Evolutionary conservation across 2,888 invertebrate genomes (phyloP).

Genomic region (Sarcophaga variegata): DNA sequence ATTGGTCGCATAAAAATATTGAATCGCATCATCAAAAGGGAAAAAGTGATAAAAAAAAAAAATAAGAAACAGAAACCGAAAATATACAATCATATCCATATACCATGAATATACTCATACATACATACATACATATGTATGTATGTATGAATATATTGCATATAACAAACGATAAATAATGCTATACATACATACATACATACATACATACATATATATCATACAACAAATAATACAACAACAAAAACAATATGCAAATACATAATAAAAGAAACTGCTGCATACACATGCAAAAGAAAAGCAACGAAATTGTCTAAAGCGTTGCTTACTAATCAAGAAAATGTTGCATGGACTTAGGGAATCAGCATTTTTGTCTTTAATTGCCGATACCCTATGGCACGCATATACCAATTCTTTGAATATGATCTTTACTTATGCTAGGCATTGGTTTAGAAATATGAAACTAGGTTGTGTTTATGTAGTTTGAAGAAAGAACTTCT

Average conservation of each 20-base stretch:
- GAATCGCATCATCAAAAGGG: conserved; percentile 58
- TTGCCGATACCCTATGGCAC: conserved; percentile 35
- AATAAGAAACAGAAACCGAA: too few species aligned
- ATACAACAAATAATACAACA: conserved; percentile 29
- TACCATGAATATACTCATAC: conserved; percentile 36
- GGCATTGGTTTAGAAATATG: too few species aligned
- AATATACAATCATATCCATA: too few species aligned
- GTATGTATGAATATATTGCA: background rate
- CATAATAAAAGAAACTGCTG: conserved; percentile 18
- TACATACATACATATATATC: background rate
- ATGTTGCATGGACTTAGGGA: conserved; percentile 24
- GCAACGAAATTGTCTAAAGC: conserved; percentile 33
- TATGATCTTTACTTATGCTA: too few species aligned
- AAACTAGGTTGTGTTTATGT: too few species aligned
- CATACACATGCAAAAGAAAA: conserved; percentile 57
- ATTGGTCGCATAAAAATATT: conserved; percentile 69
- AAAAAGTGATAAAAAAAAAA: conserved; percentile 4
- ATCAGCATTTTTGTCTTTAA: conserved; percentile 45
- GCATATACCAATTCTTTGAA: background rate
- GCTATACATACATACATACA: conserved; percentile 14
- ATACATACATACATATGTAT: conserved; percentile 3
- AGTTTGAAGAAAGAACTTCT: too few species aligned
- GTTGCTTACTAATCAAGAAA: conserved; percentile 66
- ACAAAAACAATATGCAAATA: conserved; percentile 12
- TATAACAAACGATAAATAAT: conserved; percentile 59